A percentile compares a stretch with the other conserved stretches of the same genome.
These are phyloP conservation scores for Eretmochelys imbricata DNA, from an alignment of 2,113 vertebrate species.

Conservation along the genomic window DNA sequence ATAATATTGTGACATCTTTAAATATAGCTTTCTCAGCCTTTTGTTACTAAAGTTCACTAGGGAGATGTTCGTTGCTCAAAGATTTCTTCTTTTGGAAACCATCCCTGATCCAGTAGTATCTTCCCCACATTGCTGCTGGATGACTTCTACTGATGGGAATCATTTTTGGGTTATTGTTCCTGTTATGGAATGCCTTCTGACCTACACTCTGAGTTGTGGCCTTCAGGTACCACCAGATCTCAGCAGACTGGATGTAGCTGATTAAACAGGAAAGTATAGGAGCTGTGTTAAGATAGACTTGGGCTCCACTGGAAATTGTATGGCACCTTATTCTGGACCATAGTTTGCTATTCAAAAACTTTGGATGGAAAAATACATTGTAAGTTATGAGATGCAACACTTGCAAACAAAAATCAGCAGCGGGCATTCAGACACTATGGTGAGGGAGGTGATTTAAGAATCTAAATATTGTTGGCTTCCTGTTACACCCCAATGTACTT, in stretches of 20 bases:
- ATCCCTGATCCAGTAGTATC: not conserved
- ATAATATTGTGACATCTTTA: not conserved
- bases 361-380: rapidly evolving
- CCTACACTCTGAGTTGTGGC: not conserved
- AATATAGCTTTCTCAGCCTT: not conserved
- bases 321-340: not conserved
- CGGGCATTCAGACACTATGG: not conserved
- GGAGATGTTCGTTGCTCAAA: not conserved
- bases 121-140: not conserved
- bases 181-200: not conserved
- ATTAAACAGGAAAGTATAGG: not conserved
- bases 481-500: not conserved
- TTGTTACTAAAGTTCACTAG: not conserved
- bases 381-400: not conserved
- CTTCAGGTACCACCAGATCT: not conserved
- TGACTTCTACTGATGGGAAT: not conserved
- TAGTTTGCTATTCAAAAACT: not conserved
- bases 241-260: not conserved
- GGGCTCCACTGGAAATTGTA: not conserved
- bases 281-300: not conserved
- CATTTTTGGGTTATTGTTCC: not conserved
- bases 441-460: not conserved
- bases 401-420: not conserved
- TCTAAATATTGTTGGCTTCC: not conserved
- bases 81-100: not conserved